Conservation (phyloP, 2,113 vertebrate genomes). For the Formicarius rufipectus region DNA sequence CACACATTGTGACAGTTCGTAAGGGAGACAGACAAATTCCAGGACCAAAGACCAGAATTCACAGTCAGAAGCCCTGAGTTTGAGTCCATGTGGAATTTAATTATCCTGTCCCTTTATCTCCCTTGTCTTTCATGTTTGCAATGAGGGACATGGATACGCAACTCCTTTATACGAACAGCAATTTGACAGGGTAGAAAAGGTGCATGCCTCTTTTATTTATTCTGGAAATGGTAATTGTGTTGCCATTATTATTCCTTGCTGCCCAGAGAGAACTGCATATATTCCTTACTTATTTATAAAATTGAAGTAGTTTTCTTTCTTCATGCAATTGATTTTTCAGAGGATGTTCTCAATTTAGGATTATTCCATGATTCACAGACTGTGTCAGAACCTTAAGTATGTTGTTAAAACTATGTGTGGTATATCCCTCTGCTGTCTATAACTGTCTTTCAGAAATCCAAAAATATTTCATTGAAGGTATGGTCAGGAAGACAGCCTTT, state of each 20-base stretch:
- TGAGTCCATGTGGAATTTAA: background rate
- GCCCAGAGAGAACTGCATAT: background rate
- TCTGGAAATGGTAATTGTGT: background rate
- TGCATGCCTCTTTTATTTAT: background rate
- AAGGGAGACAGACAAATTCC: background rate
- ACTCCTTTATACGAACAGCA: background rate
- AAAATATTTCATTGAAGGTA: background rate
- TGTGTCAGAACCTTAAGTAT: background rate
- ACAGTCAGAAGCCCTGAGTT: background rate
- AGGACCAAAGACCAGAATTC: background rate
- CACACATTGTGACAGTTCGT: background rate
- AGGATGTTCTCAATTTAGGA: background rate
- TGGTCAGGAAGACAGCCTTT: slow-evolving; percentile 18
- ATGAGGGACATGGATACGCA: background rate
- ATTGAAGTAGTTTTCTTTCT: background rate
- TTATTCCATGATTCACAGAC: background rate
- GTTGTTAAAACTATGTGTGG: background rate
- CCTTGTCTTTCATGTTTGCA: background rate
- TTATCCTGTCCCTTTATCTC: background rate
- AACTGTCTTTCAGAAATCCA: background rate
- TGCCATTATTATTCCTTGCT: background rate
- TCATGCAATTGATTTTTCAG: background rate
- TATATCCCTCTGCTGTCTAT: background rate
- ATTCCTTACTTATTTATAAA: background rate
- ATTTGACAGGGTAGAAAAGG: background rate